Percentiles rank a stretch among this genome's conserved stretches.
These are phyloP conservation scores for Rhynchotus rufescens DNA, from an alignment of 2,797 vertebrate genomes.

Conservation along the genomic window DNA sequence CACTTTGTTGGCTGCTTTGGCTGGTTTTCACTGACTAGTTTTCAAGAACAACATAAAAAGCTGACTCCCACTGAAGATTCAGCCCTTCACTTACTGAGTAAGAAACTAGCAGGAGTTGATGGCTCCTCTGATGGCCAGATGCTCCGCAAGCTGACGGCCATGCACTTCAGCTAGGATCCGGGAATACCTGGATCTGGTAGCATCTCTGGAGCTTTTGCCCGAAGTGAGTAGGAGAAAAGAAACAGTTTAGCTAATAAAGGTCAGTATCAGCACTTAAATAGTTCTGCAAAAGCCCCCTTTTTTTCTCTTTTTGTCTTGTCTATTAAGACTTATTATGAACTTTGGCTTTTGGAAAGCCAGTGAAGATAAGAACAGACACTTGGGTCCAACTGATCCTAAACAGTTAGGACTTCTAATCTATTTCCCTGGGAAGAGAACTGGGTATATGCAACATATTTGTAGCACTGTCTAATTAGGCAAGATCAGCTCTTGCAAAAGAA, in stretches of 20 bases:
- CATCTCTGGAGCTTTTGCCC: background rate
- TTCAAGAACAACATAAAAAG: background rate
- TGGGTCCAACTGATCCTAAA: background rate
- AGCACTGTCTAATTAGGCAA: background rate
- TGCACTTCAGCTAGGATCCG: background rate
- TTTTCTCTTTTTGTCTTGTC: background rate
- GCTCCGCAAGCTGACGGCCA: background rate
- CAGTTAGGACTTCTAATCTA: background rate
- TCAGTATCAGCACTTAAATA: background rate
- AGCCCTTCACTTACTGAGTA: background rate
- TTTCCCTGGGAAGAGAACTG: background rate
- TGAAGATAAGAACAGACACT: rapidly evolving
- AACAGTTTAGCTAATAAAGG: background rate
- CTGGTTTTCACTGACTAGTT: background rate
- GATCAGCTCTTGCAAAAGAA: background rate
- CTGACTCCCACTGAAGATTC: background rate
- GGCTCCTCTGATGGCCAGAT: background rate
- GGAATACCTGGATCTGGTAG: background rate
- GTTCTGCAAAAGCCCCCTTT: background rate
- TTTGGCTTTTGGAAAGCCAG: background rate
- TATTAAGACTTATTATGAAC: background rate
- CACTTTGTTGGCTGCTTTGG: background rate
- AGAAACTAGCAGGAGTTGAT: background rate
- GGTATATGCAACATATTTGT: background rate
- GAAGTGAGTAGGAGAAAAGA: background rate